Evolutionary conservation across 2,888 invertebrate genomes (phyloP).

Genomic region (Melanargia galathea): DNA sequence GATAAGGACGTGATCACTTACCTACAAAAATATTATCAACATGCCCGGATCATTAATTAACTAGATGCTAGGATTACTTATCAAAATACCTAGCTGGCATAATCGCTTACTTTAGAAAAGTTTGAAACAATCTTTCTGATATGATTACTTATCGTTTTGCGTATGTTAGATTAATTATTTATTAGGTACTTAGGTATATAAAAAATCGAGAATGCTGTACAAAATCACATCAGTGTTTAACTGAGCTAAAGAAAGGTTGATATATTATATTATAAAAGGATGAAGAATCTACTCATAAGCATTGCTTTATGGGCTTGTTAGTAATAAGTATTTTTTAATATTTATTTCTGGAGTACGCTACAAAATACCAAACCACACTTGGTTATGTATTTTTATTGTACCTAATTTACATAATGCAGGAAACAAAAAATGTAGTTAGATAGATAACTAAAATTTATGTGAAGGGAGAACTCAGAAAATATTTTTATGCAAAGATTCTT

Average conservation of each 20-base stretch:
- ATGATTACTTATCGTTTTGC: neutral
- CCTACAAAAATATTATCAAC: neutral
- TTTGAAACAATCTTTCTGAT: neutral
- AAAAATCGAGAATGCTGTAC: neutral
- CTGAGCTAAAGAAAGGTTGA: neutral
- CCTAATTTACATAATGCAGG: no score
- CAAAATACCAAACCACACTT: no score
- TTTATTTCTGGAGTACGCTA: neutral
- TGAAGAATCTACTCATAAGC: neutral
- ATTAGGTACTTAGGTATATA: neutral
- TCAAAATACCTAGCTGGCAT: neutral
- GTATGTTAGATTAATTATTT: neutral
- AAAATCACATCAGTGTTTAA: neutral
- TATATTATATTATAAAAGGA: neutral
- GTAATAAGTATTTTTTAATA: neutral
- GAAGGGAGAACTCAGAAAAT: no score
- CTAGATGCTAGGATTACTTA: neutral
- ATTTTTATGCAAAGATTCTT: neutral
- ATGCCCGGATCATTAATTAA: neutral
- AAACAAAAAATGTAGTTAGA: neutral
- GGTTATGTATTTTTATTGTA: neutral
- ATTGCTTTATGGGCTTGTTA: conserved; percentile 9
- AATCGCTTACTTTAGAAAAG: neutral
- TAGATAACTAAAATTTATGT: no score
- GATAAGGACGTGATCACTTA: no score